These are phyloP conservation scores for Falco berigora DNA, from an alignment of 2,797 vertebrate genomes.

Conservation along the genomic window DNA sequence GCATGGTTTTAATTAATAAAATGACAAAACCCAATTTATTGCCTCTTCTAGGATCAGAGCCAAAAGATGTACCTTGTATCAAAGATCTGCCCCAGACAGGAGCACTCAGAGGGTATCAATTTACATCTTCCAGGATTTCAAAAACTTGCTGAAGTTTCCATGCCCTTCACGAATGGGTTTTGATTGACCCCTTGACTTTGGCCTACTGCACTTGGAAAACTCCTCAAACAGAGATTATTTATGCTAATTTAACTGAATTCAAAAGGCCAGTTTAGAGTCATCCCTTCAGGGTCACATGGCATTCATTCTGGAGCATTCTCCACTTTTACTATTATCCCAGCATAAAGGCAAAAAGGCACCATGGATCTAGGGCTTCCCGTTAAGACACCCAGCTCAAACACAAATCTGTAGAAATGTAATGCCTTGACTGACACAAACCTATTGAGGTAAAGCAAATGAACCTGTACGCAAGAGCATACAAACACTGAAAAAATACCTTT, in stretches of 20 bases:
- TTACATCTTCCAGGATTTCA: background rate
- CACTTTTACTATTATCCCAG: background rate
- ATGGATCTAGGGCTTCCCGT: fast-evolving
- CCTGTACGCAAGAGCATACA: background rate
- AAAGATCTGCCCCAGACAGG: background rate
- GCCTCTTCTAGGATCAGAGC: background rate
- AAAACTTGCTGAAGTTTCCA: background rate
- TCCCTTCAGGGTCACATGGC: background rate
- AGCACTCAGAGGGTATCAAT: background rate
- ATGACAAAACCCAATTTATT: background rate
- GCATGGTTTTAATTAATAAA: background rate
- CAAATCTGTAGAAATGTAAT: background rate
- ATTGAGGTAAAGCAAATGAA: background rate
- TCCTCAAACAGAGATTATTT: background rate
- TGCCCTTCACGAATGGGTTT: background rate
- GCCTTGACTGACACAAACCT: background rate
- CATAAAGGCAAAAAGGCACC: background rate
- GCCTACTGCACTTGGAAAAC: background rate
- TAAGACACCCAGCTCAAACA: background rate
- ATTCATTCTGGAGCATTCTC: background rate
- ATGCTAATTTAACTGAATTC: background rate
- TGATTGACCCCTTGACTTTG: background rate
- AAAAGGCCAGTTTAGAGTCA: background rate
- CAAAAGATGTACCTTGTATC: background rate
- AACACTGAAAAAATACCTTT: background rate